Evolutionary conservation across 2,888 invertebrate genomes (phyloP).

Genomic region (Cantharis rufa): DNA sequence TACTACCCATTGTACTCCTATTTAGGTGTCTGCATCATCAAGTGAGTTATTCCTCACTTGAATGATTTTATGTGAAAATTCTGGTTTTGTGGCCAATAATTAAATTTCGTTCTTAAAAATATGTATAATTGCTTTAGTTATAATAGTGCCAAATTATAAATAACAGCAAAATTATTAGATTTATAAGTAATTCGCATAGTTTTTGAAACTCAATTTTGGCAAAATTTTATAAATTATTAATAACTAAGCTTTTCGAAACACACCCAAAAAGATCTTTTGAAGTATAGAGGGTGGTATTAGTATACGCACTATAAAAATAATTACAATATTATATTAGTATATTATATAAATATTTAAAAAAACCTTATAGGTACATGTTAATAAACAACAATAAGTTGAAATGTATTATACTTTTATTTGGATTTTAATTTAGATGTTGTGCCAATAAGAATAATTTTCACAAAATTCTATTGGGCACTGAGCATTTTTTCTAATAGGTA

Average conservation of each 20-base stretch:
- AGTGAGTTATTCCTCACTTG: neutral
- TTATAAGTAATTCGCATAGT: neutral
- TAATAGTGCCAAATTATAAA: neutral
- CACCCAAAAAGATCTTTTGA: neutral
- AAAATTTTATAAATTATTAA: neutral
- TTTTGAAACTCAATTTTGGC: neutral
- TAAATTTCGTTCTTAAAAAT: neutral
- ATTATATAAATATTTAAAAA: neutral
- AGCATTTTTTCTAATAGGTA: too few relatives aligned
- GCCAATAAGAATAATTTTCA: neutral
- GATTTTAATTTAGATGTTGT: too few relatives aligned
- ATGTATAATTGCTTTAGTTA: neutral
- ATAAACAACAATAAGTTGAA: neutral
- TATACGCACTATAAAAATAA: neutral
- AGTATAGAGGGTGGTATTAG: neutral
- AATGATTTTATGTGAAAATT: neutral
- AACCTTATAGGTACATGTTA: neutral
- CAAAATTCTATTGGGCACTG: too few relatives aligned
- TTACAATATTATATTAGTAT: neutral
- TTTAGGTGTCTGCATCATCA: neutral
- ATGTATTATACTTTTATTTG: neutral
- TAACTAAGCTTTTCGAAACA: neutral
- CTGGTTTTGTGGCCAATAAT: too few relatives aligned
- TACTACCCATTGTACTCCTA: neutral
- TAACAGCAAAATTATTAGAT: neutral